These are phyloP conservation scores for Pterostichus niger DNA, from an alignment of 2,888 invertebrate genomes.

Conservation along the genomic window DNA sequence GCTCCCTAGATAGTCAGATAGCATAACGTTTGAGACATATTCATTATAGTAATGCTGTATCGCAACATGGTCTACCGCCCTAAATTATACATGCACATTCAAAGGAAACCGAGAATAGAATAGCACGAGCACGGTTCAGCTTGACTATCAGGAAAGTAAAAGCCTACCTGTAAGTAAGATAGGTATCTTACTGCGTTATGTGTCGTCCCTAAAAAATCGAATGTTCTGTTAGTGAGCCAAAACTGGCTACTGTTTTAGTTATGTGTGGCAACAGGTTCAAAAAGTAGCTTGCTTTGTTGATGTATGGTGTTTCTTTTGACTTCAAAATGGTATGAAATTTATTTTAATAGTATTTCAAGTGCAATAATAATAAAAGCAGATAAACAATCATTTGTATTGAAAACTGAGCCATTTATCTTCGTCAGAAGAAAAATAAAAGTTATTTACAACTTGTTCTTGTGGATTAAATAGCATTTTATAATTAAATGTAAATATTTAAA, in stretches of 20 bases:
- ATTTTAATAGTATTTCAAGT: slow-evolving; percentile 33
- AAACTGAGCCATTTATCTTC: slow-evolving; percentile 44
- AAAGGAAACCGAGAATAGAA: slow-evolving; percentile 27
- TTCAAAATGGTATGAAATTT: slow-evolving; percentile 35
- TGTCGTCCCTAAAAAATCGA: slow-evolving; percentile 31
- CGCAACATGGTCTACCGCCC: slow-evolving; percentile 49
- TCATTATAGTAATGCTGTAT: slow-evolving; percentile 59
- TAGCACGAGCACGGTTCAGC: neutral
- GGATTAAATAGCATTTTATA: slow-evolving; percentile 45
- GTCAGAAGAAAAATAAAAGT: slow-evolving; percentile 42
- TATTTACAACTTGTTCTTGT: slow-evolving; percentile 48
- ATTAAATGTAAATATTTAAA: slow-evolving; percentile 46
- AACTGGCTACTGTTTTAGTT: slow-evolving; percentile 13
- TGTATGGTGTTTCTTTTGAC: slow-evolving; percentile 25
- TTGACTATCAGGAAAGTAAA: slow-evolving; percentile 1
- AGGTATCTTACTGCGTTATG: neutral
- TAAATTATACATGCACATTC: slow-evolving; percentile 48
- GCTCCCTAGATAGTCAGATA: slow-evolving; percentile 73
- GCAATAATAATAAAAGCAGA: slow-evolving; percentile 45
- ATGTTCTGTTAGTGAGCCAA: slow-evolving; percentile 11
- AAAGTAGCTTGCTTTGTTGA: neutral
- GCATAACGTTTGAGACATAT: slow-evolving; percentile 65
- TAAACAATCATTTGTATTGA: slow-evolving; percentile 44
- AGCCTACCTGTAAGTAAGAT: no score
- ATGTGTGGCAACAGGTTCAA: slow-evolving; percentile 32